A percentile compares a stretch with the other conserved stretches of the same genome.
phyloP scores from a whole-genome alignment of 2,888 invertebrate genomes.

The Sminthurides aquaticus region DNA sequence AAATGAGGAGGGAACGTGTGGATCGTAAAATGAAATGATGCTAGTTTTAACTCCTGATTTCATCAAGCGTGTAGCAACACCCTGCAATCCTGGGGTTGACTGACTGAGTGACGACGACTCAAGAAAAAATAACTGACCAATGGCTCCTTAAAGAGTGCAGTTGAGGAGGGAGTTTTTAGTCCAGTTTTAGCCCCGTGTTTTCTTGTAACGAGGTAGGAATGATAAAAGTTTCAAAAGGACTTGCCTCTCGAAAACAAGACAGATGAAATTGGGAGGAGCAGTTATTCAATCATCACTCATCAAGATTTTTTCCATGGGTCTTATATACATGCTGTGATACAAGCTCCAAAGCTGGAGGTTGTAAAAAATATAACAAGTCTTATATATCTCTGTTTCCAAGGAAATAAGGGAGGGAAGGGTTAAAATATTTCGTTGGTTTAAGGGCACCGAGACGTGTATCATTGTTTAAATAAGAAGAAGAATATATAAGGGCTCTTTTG shows the following conservation, averaged over 20 bases:
- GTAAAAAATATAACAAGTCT: background rate
- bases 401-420: background rate
- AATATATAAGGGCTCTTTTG: background rate
- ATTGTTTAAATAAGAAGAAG: no score
- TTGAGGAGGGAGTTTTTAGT: no score
- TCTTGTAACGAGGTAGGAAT: no score
- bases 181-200: no score
- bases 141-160: no score
- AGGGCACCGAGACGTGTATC: background rate
- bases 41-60: background rate
- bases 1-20: background rate
- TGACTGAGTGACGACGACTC: no score
- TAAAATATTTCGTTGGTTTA: no score
- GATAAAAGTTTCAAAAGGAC: no score
- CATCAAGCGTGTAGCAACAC: no score
- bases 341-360: background rate
- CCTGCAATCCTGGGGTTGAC: no score
- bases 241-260: constrained; percentile 20
- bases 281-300: constrained; percentile 31
- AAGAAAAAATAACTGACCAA: no score
- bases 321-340: constrained; percentile 2
- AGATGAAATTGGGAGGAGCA: constrained; percentile 31
- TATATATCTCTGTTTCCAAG: background rate
- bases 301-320: constrained; percentile 12
- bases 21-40: background rate